phyloP scores from a whole-genome alignment of 2,888 invertebrate genomes.

The Zaprionus obscuricornis region DNA sequence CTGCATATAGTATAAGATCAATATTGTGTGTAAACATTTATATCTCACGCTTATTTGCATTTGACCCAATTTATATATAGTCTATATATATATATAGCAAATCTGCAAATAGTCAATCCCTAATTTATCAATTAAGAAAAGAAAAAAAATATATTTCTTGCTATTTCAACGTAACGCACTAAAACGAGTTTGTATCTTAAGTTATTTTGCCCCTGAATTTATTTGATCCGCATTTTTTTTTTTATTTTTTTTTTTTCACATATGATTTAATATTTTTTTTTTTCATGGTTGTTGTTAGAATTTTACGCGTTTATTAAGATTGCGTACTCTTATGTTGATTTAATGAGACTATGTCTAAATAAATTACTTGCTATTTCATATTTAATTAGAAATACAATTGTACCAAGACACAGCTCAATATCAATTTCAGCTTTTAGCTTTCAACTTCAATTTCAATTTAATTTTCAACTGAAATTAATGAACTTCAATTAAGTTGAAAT shows the following conservation, averaged over 20 bases:
- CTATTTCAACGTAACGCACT: constrained; percentile 14
- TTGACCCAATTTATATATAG: constrained; percentile 39
- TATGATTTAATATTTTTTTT: too few species aligned
- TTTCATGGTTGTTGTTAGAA: too few species aligned
- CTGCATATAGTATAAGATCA: constrained; percentile 23
- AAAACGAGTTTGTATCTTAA: constrained; percentile 28
- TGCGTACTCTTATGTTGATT: constrained; percentile 20
- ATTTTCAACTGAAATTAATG: constrained; percentile 59
- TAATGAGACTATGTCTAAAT: constrained; percentile 43
- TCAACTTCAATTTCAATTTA: constrained; percentile 40
- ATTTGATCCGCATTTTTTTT: too few species aligned
- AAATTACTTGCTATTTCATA: constrained; percentile 40
- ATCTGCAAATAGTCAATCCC: neutral
- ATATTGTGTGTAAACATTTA: neutral
- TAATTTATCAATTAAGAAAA: constrained; percentile 44
- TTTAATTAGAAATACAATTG: constrained; percentile 55
- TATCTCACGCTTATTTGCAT: constrained; percentile 48
- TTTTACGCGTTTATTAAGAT: constrained; percentile 53
- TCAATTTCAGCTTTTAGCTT: too few species aligned
- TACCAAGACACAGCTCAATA: constrained; percentile 55
- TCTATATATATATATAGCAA: neutral
- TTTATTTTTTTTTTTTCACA: constrained; percentile 34
- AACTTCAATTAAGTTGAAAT: constrained; percentile 66
- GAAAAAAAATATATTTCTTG: too few species aligned
- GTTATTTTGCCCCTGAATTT: constrained; percentile 62